Base-by-base conservation (phyloP, 2,888 invertebrate genomes). In the Caenorhabditis afra region DNA sequence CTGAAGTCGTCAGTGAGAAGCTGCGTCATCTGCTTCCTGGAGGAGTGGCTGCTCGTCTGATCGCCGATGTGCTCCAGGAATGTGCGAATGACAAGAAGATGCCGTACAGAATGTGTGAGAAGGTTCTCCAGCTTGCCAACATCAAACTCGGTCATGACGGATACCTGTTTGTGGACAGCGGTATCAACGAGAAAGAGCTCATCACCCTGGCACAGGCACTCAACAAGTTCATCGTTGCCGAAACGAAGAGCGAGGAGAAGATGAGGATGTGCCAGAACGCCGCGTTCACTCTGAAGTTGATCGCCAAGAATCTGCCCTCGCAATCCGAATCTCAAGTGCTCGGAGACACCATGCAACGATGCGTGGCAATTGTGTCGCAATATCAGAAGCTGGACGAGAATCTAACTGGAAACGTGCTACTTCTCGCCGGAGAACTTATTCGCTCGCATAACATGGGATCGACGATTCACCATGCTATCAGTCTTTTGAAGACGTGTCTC, bases 61-160 rank as follows among this genome's bases (percentile, higher is more conserved):
- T 96, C 0, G 93, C 93, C 81, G 94, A 94, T 0, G 89, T 93
- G 57, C 91, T 97, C 62, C 92, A 93, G 58, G 94, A 73, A 29
- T 78, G 78, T 55, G 66, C 61, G 0, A 67, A 16, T 14, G 93
- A 94, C 45, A 77, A 81, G 53, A 80, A 77, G 58, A 65, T 82
- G 39, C 78, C 76, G n/a, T 77, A 39, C 39, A 77, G 53, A 50
- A 79, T 81, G 82, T 90, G 94, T 22, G 91, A 93, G 14, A 93
- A 93, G 7, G 94, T 97, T 0, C 93, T 97, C 91, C 96, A 97
- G 87, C 91, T 97, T 45, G 91, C 97, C 0, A 95, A 95, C 87
- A 93, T 93, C 10, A 95, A 96, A 91, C 92, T 97, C 8, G 94
- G 94, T 82, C 92, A 93, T 77, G 93, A 94, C 77, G 82, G 84